Evolutionary conservation across 30 jellyfish, hydroid and myxozoan species (phyloP).

Genomic region (Mastigias papua): DNA sequence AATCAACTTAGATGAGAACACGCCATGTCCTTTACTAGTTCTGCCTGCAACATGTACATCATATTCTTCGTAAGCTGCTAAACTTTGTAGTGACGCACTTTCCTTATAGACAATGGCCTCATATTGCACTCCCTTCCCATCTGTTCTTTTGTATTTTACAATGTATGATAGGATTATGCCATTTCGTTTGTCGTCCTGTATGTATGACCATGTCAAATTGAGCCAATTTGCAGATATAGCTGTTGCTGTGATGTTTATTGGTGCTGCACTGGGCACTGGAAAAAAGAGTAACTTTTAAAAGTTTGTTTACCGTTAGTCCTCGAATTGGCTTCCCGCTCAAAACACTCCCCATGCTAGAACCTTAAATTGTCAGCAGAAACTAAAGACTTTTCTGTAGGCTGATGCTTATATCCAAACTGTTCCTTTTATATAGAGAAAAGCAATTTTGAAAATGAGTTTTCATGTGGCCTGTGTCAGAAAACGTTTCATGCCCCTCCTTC

Average conservation of each 20-base stretch:
- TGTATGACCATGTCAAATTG: conserved; percentile 33
- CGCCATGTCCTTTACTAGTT: conserved; percentile 60
- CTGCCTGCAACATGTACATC: conserved; percentile 61
- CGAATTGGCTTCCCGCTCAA: no score
- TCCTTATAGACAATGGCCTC: neutral
- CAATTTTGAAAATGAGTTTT: no score
- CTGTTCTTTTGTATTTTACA: conserved; percentile 39
- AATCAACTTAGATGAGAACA: neutral
- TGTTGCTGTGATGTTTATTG: conserved; percentile 17
- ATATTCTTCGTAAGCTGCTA: conserved; percentile 36
- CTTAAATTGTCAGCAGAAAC: no score
- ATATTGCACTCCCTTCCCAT: conserved; percentile 11
- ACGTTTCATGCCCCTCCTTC: no score
- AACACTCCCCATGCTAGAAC: no score
- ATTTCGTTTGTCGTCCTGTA: conserved; percentile 8
- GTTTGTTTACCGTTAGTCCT: no score
- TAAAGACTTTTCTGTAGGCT: no score
- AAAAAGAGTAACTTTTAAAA: no score
- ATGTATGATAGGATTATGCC: conserved; percentile 27
- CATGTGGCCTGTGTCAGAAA: no score
- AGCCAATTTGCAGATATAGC: conserved; percentile 16
- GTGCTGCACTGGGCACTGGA: conserved; percentile 49
- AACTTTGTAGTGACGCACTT: neutral
- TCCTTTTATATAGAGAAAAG: no score
- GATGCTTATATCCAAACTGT: no score